Evolutionary conservation across 2,888 invertebrate species (phyloP).

Genomic region (Mycalesis mineus): DNA sequence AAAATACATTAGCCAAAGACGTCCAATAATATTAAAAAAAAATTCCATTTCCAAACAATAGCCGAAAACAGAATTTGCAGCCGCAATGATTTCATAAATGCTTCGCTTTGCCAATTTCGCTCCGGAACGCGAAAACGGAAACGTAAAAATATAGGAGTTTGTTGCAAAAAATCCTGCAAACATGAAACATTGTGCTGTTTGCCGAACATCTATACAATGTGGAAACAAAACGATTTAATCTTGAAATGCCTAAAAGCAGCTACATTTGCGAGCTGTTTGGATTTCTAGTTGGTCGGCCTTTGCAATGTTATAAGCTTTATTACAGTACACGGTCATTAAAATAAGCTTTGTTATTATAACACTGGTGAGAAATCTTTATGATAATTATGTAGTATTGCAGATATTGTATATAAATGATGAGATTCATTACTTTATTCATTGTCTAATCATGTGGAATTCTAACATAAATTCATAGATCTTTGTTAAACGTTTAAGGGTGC

Average conservation of each 20-base stretch:
- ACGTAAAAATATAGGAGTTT: neutral
- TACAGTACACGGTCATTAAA: too few species aligned
- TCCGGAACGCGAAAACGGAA: neutral
- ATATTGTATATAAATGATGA: too few species aligned
- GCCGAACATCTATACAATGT: conserved; percentile 13
- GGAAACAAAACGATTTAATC: conserved; percentile 18
- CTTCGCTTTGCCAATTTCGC: conserved; percentile 5
- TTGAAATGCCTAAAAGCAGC: conserved; percentile 22
- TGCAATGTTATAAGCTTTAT: neutral
- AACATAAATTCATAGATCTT: too few species aligned
- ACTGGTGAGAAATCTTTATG: too few species aligned
- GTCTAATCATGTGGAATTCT: too few species aligned
- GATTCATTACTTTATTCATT: too few species aligned
- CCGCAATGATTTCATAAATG: conserved; percentile 7
- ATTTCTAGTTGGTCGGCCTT: conserved; percentile 20
- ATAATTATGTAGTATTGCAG: too few species aligned
- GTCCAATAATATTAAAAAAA: too few species aligned
- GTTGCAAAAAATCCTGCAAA: conserved; percentile 10
- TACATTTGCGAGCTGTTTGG: conserved; percentile 26
- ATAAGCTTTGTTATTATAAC: too few species aligned
- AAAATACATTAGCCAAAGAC: too few species aligned
- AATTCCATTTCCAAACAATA: neutral
- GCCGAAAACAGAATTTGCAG: neutral
- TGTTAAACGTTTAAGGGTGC: too few species aligned
- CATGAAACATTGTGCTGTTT: conserved; percentile 13